Evolutionary conservation across 2,888 invertebrate species (phyloP).

Genomic region (Koerneria pararmatus): DNA sequence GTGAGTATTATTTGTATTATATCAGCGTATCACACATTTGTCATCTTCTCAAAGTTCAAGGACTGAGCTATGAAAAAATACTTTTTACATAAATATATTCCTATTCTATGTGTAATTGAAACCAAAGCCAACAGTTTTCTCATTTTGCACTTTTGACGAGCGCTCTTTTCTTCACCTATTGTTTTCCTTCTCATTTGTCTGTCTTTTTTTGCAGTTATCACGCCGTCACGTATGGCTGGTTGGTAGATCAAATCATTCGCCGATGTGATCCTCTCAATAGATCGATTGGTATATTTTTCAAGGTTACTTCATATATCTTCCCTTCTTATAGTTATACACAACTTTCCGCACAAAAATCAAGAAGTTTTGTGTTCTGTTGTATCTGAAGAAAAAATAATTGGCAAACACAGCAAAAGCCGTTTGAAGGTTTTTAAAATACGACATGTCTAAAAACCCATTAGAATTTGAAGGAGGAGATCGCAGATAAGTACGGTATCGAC

Average conservation of each 20-base stretch:
- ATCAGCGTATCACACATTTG: no score
- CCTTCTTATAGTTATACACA: no score
- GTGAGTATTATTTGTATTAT: no score
- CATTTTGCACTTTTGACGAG: background rate
- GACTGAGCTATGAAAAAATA: no score
- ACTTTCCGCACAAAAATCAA: no score
- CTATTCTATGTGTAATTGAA: conserved; percentile 6
- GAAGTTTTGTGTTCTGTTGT: no score
- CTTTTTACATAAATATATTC: conserved; percentile 5
- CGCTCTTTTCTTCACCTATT: background rate
- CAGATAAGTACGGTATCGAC: conserved; percentile 56
- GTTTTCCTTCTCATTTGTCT: background rate
- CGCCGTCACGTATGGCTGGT: conserved; percentile 61
- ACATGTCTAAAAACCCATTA: conserved; percentile 54
- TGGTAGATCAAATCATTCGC: conserved; percentile 61
- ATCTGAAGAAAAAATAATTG: no score
- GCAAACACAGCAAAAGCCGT: no score
- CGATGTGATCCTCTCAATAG: conserved; percentile 56
- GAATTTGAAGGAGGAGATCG: conserved; percentile 58
- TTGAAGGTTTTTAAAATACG: conserved; percentile 19
- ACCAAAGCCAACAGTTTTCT: background rate
- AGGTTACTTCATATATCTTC: no score
- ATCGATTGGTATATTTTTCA: background rate
- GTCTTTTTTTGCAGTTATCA: conserved; percentile 56
- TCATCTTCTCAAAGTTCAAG: no score